Percentiles rank a stretch among this genome's conserved stretches.
Evolutionary conservation across 2,113 vertebrate species (phyloP).

Genomic region (Benthochromis sp.): DNA sequence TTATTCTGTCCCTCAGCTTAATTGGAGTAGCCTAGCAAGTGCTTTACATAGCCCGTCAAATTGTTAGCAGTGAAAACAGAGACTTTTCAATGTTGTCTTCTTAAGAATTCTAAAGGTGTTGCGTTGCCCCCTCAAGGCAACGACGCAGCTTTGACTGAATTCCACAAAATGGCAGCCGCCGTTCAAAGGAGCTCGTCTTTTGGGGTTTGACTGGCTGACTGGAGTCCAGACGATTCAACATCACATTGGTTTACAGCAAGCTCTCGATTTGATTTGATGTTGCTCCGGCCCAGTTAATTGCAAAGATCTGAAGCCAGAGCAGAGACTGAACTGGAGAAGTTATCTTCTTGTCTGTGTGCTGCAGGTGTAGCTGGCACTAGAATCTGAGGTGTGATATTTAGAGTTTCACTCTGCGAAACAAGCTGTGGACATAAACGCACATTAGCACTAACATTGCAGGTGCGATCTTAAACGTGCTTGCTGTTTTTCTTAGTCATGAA

Average conservation of each 20-base stretch:
- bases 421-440: background rate
- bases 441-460: background rate
- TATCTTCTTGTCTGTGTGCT: background rate
- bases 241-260: slow-evolving; percentile 7
- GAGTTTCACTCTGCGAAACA: background rate
- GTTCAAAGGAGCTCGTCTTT: background rate
- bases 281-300: slow-evolving; percentile 11
- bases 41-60: background rate
- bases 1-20: slow-evolving; percentile 42
- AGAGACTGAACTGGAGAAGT: background rate
- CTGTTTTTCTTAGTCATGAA: background rate
- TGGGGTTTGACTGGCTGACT: background rate
- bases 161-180: background rate
- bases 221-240: background rate
- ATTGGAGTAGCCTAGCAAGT: slow-evolving; percentile 27
- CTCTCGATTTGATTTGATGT: slow-evolving; percentile 11
- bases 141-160: background rate
- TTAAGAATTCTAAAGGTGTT: background rate
- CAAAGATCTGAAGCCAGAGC: background rate
- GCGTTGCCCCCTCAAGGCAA: background rate
- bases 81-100: background rate
- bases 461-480: background rate
- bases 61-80: slow-evolving; percentile 11
- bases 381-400: background rate
- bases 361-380: background rate